Evolutionary conservation across 2,888 invertebrate genomes (phyloP), one percentile per base, ranked within the genome.

Genomic region (Athetis lepigone): DNA sequence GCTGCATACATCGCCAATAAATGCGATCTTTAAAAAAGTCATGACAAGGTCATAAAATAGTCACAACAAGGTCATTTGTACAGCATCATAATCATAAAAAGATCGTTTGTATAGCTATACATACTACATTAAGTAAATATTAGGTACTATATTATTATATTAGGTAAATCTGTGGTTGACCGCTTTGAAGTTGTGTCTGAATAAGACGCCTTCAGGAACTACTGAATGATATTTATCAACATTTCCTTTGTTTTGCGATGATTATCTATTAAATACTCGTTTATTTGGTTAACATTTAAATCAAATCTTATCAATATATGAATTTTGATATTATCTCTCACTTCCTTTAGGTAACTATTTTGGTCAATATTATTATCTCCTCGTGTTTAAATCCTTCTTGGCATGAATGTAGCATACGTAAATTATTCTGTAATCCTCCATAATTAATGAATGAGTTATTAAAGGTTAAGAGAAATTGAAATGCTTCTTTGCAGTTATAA

Each of bases 141-240:
- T n/a, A n/a, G n/a, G n/a, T n/a, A n/a, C n/a, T n/a, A n/a, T n/a
- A n/a, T n/a, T n/a, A 45, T 45, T 1, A 9, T 39, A 6, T 19
- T 29, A 13, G 54, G 97, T 90, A 96, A 96, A 49, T 93, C 90
- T 7, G 95, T 97, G 2, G 96, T 98, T 0, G 98, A 99, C 88
- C 89, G 93, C 55, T 98, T 98, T 98, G 92, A 97, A 55, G 98
- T 98, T 90, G 95, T 96, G 2, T 95, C 93, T 21, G 99, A 99
- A 85, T 93, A 95, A 71, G 97, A 97, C 66, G 96, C 98, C 0
- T 96, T 99, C 55, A 98, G 63, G 95, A 97, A 73, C 92, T 99
- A 18, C n/a, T n/a, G n/a, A n/a, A n/a, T n/a, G n/a, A n/a, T n/a
- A n/a, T n/a, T n/a, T n/a, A n/a, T n/a, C n/a, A n/a, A n/a, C n/a